Evolutionary conservation across 2,113 vertebrate genomes (phyloP).

Genomic region (Nycticorax nycticorax): DNA sequence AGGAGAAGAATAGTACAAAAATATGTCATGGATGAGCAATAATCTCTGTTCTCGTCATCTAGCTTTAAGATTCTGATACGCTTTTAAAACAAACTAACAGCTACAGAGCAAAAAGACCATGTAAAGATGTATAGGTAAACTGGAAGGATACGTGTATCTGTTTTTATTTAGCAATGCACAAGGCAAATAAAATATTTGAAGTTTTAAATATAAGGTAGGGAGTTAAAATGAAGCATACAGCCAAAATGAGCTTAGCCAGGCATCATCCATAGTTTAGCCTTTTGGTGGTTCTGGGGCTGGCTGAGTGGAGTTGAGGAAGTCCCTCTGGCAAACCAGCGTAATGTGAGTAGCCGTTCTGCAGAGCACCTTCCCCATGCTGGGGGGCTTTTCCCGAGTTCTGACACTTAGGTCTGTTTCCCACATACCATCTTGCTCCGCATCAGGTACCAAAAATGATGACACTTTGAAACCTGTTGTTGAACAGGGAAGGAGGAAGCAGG

Average conservation of each 20-base stretch:
- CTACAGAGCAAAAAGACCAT: background rate
- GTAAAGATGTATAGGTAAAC: background rate
- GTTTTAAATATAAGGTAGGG: background rate
- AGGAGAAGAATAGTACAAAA: background rate
- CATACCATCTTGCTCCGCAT: background rate
- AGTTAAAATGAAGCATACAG: background rate
- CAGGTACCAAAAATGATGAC: background rate
- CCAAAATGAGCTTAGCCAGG: background rate
- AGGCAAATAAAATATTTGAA: background rate
- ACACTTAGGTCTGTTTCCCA: background rate
- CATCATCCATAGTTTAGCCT: background rate
- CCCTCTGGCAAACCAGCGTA: background rate
- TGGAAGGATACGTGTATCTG: background rate
- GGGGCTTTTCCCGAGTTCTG: background rate
- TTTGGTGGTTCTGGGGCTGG: background rate
- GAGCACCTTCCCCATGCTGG: background rate
- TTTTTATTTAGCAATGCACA: background rate
- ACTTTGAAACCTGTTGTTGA: background rate
- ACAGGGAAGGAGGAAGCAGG: background rate
- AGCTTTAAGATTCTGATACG: background rate
- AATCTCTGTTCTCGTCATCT: background rate
- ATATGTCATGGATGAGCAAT: background rate
- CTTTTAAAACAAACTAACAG: background rate
- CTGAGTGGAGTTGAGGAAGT: background rate
- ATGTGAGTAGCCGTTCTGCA: background rate